Evolutionary conservation across 2,797 vertebrate genomes (phyloP).

Genomic region (Amniataba percoides): DNA sequence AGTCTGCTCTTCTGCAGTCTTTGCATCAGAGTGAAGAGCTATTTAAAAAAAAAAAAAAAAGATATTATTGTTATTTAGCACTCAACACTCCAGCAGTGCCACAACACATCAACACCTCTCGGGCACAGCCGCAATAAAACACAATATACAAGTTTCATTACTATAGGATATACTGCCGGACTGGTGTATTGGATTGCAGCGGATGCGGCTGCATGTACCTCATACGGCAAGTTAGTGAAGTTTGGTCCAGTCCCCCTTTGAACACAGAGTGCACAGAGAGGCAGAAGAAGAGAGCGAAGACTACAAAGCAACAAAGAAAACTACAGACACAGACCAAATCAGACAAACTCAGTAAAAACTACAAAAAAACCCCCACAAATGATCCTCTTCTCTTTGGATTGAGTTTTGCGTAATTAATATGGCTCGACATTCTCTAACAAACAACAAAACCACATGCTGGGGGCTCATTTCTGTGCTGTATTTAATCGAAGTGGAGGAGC

Average conservation of each 20-base stretch:
- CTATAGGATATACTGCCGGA: too few species aligned
- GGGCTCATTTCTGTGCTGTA: slow-evolving; percentile 33
- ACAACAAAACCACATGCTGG: slow-evolving; percentile 19
- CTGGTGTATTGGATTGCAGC: neutral
- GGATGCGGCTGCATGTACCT: neutral
- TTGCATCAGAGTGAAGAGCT: neutral
- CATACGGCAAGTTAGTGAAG: neutral
- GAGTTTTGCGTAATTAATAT: slow-evolving; percentile 35
- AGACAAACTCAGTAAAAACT: slow-evolving; percentile 2
- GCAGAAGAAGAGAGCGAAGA: neutral
- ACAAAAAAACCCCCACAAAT: slow-evolving; percentile 9
- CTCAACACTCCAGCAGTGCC: neutral
- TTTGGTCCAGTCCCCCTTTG: neutral
- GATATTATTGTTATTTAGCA: neutral
- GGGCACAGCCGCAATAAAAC: neutral
- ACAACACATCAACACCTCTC: neutral
- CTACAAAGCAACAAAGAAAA: neutral
- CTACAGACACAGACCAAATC: neutral
- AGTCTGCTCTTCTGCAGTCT: neutral
- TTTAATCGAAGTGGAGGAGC: slow-evolving; percentile 48
- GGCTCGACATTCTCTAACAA: slow-evolving; percentile 18
- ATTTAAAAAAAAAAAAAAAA: neutral
- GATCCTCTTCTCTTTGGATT: neutral
- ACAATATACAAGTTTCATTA: neutral
- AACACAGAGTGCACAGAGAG: neutral